phyloP scores from a whole-genome alignment of 2,888 invertebrate species.

The Spodoptera littoralis region DNA sequence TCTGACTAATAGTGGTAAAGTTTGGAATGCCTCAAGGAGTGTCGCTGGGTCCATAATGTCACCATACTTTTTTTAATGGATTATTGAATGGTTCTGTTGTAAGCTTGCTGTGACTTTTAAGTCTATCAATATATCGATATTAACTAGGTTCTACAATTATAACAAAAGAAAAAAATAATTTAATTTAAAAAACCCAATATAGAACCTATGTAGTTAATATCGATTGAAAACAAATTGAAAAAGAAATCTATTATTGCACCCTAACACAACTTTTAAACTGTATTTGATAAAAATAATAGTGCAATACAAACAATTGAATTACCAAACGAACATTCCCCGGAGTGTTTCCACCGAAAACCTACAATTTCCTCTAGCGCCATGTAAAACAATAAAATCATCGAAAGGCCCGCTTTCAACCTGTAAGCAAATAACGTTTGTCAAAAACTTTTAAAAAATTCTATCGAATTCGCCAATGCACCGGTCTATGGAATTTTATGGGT shows the following conservation, averaged over 20 bases:
- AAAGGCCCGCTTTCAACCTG: conserved; percentile 16
- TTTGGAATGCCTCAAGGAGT: conserved; percentile 14
- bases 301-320: conserved; percentile 24
- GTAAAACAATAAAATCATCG: conserved; percentile 31
- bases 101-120: too few relatives aligned
- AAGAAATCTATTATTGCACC: too few relatives aligned
- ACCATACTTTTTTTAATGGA: background rate
- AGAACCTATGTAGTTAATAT: too few relatives aligned
- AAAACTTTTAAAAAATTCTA: conserved; percentile 45
- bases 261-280: background rate
- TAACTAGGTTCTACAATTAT: too few relatives aligned
- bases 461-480: conserved; percentile 37
- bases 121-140: too few relatives aligned
- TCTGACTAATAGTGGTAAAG: conserved; percentile 5
- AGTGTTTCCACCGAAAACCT: conserved; percentile 29
- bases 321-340: conserved; percentile 13
- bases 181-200: too few relatives aligned
- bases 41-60: background rate
- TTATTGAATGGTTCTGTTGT: too few relatives aligned
- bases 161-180: too few relatives aligned
- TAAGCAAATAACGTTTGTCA: conserved; percentile 53
- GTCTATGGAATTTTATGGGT: conserved; percentile 31
- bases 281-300: conserved; percentile 33
- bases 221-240: too few relatives aligned
- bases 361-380: conserved; percentile 10